phyloP scores from a whole-genome alignment of 1,140 invertebrate genomes.

The Hycleus cichorii region DNA sequence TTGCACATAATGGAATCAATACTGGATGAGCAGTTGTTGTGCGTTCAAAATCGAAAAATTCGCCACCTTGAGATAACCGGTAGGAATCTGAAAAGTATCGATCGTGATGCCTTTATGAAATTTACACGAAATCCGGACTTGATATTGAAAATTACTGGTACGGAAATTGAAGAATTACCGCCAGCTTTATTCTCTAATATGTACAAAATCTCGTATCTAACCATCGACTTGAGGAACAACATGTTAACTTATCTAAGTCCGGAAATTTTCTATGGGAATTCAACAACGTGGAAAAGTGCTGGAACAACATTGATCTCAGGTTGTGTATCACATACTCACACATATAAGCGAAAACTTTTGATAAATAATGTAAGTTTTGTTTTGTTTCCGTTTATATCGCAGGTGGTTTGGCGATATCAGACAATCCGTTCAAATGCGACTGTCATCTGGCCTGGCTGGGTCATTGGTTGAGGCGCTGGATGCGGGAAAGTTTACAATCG shows the following conservation, averaged over 20 bases:
- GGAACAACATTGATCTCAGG: conserved; percentile 73
- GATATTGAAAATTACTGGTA: conserved; percentile 65
- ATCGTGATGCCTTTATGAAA: conserved; percentile 62
- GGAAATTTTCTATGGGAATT: conserved; percentile 76
- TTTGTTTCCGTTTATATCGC: conserved; percentile 11
- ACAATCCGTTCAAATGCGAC: conserved; percentile 78
- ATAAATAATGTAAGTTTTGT: neutral
- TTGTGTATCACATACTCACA: conserved; percentile 36
- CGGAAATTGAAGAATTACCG: conserved; percentile 66
- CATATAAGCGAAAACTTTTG: neutral
- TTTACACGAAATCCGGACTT: conserved; percentile 59
- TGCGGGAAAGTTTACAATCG: conserved; percentile 66
- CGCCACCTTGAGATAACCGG: conserved; percentile 74
- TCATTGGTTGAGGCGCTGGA: conserved; percentile 78
- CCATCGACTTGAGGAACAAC: conserved; percentile 74
- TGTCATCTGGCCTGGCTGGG: conserved; percentile 85
- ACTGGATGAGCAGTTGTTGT: conserved; percentile 62
- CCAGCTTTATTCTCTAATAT: conserved; percentile 68
- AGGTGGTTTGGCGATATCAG: conserved; percentile 76
- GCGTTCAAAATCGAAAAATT: conserved; percentile 66
- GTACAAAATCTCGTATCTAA: conserved; percentile 69
- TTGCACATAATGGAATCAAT: conserved; percentile 60
- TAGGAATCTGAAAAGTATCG: conserved; percentile 56
- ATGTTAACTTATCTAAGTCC: conserved; percentile 70
- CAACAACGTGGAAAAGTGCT: conserved; percentile 72